Percentiles rank a stretch among this genome's conserved stretches.
These are phyloP conservation scores for Platyura marginata DNA, from an alignment of 1,140 invertebrate species.

Conservation along the genomic window DNA sequence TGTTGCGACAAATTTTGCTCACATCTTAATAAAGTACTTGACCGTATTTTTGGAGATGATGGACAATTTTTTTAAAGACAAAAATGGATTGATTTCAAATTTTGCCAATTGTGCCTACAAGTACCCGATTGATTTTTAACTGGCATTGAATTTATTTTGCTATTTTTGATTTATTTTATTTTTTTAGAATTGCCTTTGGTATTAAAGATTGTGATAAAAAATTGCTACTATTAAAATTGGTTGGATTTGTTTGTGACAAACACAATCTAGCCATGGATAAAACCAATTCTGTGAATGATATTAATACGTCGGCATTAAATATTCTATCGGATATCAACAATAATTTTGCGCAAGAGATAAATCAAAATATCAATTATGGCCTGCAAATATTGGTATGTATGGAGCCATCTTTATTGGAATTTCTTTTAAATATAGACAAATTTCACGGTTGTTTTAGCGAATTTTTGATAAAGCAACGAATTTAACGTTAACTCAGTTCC, in stretches of 20 bases:
- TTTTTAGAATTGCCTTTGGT: slow-evolving; percentile 17
- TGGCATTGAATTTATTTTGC: too few species aligned
- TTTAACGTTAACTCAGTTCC: slow-evolving; percentile 33
- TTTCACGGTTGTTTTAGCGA: too few species aligned
- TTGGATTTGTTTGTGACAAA: slow-evolving; percentile 20
- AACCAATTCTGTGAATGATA: slow-evolving; percentile 1
- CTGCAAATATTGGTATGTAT: slow-evolving; percentile 15
- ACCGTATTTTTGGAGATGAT: slow-evolving; percentile 22
- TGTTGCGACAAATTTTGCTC: slow-evolving; percentile 16
- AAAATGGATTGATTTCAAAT: slow-evolving; percentile 12
- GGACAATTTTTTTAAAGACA: slow-evolving; percentile 18
- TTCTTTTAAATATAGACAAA: too few species aligned
- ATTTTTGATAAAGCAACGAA: slow-evolving; percentile 36
- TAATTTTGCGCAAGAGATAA: slow-evolving; percentile 14
- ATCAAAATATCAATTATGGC: slow-evolving; percentile 21
- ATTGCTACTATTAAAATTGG: slow-evolving; percentile 14
- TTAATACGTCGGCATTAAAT: slow-evolving; percentile 14
- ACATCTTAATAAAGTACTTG: slow-evolving; percentile 23
- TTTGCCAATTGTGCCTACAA: slow-evolving; percentile 16
- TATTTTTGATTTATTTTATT: too few species aligned
- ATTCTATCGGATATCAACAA: slow-evolving; percentile 15
- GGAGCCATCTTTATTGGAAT: too few species aligned
- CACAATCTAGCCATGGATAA: slow-evolving; percentile 3
- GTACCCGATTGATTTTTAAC: slow-evolving; percentile 5
- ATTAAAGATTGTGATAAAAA: slow-evolving; percentile 17